A percentile compares a stretch with the other conserved stretches of the same genome.
phyloP scores from a whole-genome alignment of 2,113 vertebrate genomes.

The Uropsilus gracilis region DNA sequence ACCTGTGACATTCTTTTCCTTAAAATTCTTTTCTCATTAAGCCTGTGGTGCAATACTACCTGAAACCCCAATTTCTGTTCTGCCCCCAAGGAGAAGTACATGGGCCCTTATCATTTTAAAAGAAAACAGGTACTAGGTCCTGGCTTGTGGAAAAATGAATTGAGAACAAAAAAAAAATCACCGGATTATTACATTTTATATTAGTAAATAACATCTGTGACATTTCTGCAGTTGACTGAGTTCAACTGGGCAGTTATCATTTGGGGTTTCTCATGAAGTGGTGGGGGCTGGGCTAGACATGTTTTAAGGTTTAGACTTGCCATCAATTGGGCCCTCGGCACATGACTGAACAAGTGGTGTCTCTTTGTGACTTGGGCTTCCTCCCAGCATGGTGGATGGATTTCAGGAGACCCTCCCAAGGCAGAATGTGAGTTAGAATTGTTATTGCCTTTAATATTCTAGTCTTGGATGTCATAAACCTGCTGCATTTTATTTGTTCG shows the following conservation, averaged over 20 bases:
- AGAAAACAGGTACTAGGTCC: too few relatives aligned
- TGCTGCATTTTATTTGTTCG: slow-evolving; percentile 19
- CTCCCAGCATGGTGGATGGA: neutral
- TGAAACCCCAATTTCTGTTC: neutral
- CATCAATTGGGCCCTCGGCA: neutral
- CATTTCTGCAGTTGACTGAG: neutral
- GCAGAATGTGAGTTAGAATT: neutral
- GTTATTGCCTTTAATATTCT: neutral
- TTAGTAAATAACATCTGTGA: neutral
- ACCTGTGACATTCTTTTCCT: neutral
- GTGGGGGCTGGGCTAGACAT: neutral
- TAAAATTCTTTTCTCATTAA: slow-evolving; percentile 3
- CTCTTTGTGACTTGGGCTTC: neutral
- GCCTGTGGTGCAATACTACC: neutral
- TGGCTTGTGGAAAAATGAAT: too few relatives aligned
- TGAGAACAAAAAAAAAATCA: too few relatives aligned
- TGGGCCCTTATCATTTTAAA: neutral
- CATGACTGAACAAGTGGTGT: neutral
- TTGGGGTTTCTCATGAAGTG: neutral
- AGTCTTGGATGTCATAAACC: neutral
- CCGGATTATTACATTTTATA: neutral
- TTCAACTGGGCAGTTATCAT: neutral
- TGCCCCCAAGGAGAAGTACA: neutral
- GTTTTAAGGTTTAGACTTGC: neutral
- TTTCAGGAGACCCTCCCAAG: neutral